A percentile compares a stretch with the other conserved stretches of the same genome.
Evolutionary conservation across 2,797 vertebrate genomes (phyloP).

Genomic region (Prionace glauca): DNA sequence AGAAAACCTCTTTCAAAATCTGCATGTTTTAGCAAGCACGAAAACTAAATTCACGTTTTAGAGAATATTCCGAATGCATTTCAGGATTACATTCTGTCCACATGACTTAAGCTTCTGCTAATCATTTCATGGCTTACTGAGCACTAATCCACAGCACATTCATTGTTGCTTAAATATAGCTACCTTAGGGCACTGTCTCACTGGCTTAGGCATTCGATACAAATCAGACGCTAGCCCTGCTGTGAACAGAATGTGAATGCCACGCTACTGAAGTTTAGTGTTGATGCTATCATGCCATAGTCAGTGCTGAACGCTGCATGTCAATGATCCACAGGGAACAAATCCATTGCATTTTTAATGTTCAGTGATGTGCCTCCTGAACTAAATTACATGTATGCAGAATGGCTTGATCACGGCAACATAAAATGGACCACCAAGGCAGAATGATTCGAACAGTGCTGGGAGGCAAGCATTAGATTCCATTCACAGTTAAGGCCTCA

Average conservation of each 20-base stretch:
- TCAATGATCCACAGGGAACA: neutral
- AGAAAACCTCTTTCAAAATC: neutral
- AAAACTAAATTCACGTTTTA: neutral
- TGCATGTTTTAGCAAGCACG: neutral
- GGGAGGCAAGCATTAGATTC: too few relatives aligned
- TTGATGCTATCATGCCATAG: neutral
- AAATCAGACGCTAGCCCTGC: neutral
- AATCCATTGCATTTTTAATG: neutral
- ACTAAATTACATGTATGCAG: neutral
- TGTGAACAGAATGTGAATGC: neutral
- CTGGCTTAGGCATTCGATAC: neutral
- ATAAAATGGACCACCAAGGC: neutral
- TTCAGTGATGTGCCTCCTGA: neutral
- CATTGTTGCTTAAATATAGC: conserved; percentile 12
- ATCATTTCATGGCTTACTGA: conserved; percentile 30
- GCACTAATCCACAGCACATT: neutral
- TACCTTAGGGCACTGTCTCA: conserved; percentile 7
- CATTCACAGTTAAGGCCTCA: neutral
- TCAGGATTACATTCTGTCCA: conserved; percentile 16
- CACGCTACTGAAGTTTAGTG: neutral
- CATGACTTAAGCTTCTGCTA: conserved; percentile 20
- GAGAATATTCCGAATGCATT: neutral
- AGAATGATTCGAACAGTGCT: neutral
- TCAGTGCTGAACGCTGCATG: neutral
- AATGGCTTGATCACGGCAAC: neutral